Conservation (phyloP, 1,140 invertebrate species). For the Musca domestica region DNA sequence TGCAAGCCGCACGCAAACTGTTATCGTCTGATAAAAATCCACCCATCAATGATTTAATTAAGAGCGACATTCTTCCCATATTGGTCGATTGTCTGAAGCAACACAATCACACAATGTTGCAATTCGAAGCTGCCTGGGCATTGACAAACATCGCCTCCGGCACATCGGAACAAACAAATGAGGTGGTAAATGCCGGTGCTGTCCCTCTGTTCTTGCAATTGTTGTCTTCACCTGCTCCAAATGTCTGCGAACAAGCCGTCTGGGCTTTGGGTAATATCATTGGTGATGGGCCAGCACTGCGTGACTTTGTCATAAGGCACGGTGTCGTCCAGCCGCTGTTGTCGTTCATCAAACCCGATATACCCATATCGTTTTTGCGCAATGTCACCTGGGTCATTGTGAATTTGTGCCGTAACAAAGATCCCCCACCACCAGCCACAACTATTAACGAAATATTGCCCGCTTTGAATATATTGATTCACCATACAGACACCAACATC, state of each 20-base stretch:
- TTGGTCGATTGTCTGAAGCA: conserved; percentile 86
- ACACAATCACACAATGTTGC: conserved; percentile 85
- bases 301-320: conserved; percentile 89
- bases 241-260: conserved; percentile 98
- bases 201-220: conserved; percentile 93
- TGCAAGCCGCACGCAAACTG: conserved; percentile 88
- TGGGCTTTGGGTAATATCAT: conserved; percentile 97
- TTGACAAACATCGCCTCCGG: conserved; percentile 98
- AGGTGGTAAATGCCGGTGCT: conserved; percentile 88
- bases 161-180: conserved; percentile 91
- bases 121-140: conserved; percentile 99
- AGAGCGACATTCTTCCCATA: conserved; percentile 89
- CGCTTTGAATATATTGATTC: conserved; percentile 89
- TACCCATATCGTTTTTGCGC: conserved; percentile 87
- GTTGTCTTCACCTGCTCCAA: conserved; percentile 88
- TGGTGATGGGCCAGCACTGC: conserved; percentile 85
- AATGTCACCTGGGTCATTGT: conserved; percentile 99
- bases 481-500: conserved; percentile 95
- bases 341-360: conserved; percentile 89
- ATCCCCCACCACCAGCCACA: conserved; percentile 80
- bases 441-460: conserved; percentile 93
- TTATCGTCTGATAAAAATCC: conserved; percentile 97
- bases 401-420: conserved; percentile 94
- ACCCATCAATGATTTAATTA: conserved; percentile 95
- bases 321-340: conserved; percentile 87